A percentile compares a stretch with the other conserved stretches of the same genome.
Evolutionary conservation across 2,888 invertebrate species (phyloP).

Genomic region (Conchocele bisecta): DNA sequence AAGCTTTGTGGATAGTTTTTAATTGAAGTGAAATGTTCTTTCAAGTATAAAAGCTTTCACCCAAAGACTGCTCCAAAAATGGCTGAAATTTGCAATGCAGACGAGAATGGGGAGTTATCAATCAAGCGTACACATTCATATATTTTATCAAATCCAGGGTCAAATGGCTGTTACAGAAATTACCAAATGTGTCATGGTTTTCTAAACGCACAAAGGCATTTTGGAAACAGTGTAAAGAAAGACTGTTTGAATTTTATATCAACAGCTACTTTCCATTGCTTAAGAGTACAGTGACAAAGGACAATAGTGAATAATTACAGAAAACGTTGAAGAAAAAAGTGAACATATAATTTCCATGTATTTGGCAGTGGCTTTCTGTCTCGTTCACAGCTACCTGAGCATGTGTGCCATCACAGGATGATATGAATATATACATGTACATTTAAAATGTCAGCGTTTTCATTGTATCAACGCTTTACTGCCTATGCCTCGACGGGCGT

Average conservation of each 20-base stretch:
- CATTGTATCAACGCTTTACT: no score
- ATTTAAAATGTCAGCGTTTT: no score
- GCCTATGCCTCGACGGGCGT: no score
- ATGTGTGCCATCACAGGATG: no score
- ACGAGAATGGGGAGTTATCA: not conserved
- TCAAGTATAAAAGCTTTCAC: slow-evolving; percentile 11
- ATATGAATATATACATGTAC: no score
- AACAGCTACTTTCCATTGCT: not conserved
- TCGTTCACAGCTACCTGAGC: no score
- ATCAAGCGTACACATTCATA: not conserved
- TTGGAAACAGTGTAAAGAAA: not conserved
- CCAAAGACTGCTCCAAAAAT: slow-evolving; percentile 10
- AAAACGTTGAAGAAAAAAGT: no score
- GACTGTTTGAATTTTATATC: slow-evolving; percentile 4
- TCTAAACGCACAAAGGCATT: slow-evolving; percentile 27
- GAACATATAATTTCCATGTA: no score
- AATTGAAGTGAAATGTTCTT: slow-evolving; percentile 19
- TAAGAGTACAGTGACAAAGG: not conserved
- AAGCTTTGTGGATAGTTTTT: slow-evolving; percentile 18
- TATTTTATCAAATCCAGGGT: slow-evolving; percentile 5
- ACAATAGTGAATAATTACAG: no score
- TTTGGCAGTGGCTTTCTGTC: no score
- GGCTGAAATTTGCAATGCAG: not conserved
- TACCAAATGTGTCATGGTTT: slow-evolving; percentile 4
- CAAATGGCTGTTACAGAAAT: slow-evolving; percentile 21